Evolutionary conservation across 2,113 vertebrate genomes (phyloP).

Genomic region (Muntiacus muntjak): DNA sequence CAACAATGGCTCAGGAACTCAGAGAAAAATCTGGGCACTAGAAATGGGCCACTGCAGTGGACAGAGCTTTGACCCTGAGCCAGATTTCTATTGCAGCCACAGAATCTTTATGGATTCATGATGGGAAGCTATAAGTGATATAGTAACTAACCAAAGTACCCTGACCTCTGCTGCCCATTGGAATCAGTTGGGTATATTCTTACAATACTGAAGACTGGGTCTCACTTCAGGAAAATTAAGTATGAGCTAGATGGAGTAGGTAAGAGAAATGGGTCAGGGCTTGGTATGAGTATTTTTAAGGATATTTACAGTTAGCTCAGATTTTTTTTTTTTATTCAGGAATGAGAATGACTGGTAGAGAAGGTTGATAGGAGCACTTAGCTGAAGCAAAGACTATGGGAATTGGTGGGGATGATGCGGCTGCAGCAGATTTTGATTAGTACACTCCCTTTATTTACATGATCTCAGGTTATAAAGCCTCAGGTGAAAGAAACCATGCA

Average conservation of each 20-base stretch:
- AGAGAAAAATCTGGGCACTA: not conserved
- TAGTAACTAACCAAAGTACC: not conserved
- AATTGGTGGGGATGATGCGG: fast-evolving
- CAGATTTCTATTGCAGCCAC: not conserved
- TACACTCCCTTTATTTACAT: not conserved
- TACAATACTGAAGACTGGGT: not conserved
- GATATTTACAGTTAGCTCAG: not conserved
- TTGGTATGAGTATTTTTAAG: not conserved
- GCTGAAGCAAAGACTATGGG: not conserved
- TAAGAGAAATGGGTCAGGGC: not conserved
- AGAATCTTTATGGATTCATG: not conserved
- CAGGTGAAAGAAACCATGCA: not conserved
- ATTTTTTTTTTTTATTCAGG: not conserved
- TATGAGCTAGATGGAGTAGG: not conserved
- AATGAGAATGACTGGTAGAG: not conserved
- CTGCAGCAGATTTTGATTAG: not conserved
- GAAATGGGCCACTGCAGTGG: not conserved
- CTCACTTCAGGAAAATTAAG: not conserved
- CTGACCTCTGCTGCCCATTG: not conserved
- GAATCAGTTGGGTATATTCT: not conserved
- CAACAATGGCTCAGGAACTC: not conserved
- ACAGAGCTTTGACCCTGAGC: not conserved
- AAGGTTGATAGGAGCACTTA: not conserved
- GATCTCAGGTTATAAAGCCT: not conserved
- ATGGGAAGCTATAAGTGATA: not conserved